Evolutionary conservation across 2,888 invertebrate genomes (phyloP).

Genomic region (Aleiodes testaceus): DNA sequence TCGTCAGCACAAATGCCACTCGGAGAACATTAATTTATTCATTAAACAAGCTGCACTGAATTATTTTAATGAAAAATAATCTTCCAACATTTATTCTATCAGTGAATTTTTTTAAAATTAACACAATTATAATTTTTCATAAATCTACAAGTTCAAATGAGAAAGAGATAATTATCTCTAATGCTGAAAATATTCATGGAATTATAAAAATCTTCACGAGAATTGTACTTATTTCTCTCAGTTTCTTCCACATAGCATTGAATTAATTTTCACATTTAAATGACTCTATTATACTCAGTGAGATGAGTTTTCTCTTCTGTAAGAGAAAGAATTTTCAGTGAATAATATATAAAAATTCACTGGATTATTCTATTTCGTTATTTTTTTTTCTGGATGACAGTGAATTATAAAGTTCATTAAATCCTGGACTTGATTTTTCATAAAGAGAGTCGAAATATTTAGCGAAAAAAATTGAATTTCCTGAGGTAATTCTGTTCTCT

Average conservation of each 20-base stretch:
- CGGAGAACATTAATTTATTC: too few species aligned
- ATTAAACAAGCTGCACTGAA: too few species aligned
- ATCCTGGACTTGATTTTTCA: neutral
- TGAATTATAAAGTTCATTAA: slow-evolving; percentile 16
- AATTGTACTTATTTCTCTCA: neutral
- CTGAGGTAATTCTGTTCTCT: neutral
- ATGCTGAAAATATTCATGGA: neutral
- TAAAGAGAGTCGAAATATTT: neutral
- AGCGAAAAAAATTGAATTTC: neutral
- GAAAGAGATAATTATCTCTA: neutral
- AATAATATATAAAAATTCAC: slow-evolving; percentile 1
- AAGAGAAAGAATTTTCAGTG: neutral
- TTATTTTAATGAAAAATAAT: too few species aligned
- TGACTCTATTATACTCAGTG: slow-evolving; percentile 3
- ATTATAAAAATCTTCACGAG: slow-evolving; percentile 4
- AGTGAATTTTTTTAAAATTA: too few species aligned
- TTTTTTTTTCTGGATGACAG: slow-evolving; percentile 1
- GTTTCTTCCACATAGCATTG: neutral
- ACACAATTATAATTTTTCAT: too few species aligned
- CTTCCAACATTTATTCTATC: too few species aligned
- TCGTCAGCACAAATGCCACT: too few species aligned
- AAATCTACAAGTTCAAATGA: neutral
- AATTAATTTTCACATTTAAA: slow-evolving; percentile 22
- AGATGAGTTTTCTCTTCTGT: neutral
- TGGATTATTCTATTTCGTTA: too few species aligned